Percentiles rank a stretch among this genome's conserved stretches.
phyloP scores from a whole-genome alignment of 1,140 invertebrate genomes.

The Ruditapes philippinarum region DNA sequence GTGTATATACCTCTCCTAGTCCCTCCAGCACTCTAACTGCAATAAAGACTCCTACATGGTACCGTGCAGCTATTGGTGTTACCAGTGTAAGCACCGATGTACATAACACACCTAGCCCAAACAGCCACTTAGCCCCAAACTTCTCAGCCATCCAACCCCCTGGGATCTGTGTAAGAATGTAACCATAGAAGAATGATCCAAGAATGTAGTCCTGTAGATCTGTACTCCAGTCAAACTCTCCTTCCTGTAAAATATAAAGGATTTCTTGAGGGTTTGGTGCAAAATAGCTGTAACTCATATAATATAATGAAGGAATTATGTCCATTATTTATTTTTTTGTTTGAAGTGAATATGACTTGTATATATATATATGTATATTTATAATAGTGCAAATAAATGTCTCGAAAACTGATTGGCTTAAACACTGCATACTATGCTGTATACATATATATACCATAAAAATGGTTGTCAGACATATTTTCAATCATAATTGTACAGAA shows the following conservation, averaged over 20 bases:
- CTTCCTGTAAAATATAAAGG: conserved; percentile 72
- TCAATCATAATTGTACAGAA: too few species aligned
- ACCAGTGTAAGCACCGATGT: conserved; percentile 93
- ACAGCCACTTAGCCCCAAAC: conserved; percentile 92
- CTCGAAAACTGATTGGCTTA: too few species aligned
- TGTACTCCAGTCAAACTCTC: conserved; percentile 94
- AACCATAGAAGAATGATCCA: conserved; percentile 95
- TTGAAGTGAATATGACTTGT: too few species aligned
- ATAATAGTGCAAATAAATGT: too few species aligned
- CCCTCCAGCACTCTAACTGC: conserved; percentile 94
- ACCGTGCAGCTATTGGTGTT: conserved; percentile 91
- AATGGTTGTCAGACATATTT: too few species aligned
- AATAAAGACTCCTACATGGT: conserved; percentile 91
- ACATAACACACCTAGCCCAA: conserved; percentile 93
- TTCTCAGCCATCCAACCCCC: conserved; percentile 92
- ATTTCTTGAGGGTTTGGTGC: too few species aligned
- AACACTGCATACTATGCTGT: too few species aligned
- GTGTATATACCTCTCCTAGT: conserved; percentile 91
- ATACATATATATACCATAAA: too few species aligned
- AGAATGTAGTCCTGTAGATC: conserved; percentile 93
- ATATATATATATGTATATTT: too few species aligned
- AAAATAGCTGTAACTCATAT: too few species aligned
- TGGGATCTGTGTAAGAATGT: conserved; percentile 89
- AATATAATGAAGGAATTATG: too few species aligned
- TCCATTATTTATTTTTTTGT: too few species aligned